Evolutionary conservation across 2,888 invertebrate species (phyloP).

Genomic region (Dromius quadrimaculatus): DNA sequence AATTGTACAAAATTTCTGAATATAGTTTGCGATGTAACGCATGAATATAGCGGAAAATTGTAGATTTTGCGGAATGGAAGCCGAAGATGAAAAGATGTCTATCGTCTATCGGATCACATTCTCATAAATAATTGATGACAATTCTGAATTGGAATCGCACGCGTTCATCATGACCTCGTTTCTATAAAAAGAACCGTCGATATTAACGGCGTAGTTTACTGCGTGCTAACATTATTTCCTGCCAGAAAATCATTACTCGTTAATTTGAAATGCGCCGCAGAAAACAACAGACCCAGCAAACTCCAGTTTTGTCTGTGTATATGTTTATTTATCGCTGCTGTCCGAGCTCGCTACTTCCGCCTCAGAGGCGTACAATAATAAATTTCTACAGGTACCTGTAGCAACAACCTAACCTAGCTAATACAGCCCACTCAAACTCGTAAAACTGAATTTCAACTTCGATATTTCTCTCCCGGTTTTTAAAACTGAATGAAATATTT

Average conservation of each 20-base stretch:
- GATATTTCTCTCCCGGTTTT: constrained; percentile 22
- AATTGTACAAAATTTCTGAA: no score
- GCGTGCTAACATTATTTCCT: constrained; percentile 52
- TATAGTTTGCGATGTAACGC: no score
- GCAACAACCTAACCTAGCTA: constrained; percentile 7
- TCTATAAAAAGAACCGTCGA: constrained; percentile 52
- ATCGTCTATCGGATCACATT: constrained; percentile 20
- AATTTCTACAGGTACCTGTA: constrained; percentile 34
- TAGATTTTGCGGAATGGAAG: background rate
- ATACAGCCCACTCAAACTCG: constrained; percentile 10
- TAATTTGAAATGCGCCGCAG: constrained; percentile 37
- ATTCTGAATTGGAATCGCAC: constrained; percentile 44
- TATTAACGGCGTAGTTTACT: constrained; percentile 51
- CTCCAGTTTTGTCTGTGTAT: constrained; percentile 10
- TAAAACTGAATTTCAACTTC: constrained; percentile 27
- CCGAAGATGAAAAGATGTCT: background rate
- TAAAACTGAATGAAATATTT: constrained; percentile 22
- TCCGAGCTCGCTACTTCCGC: constrained; percentile 27
- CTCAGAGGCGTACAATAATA: constrained; percentile 19
- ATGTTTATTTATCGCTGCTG: constrained; percentile 42
- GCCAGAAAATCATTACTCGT: constrained; percentile 50
- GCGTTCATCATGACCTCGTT: constrained; percentile 48
- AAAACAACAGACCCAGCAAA: constrained; percentile 20
- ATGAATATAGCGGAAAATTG: constrained; percentile 17
- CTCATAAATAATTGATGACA: constrained; percentile 50